Conservation (phyloP, 2,888 invertebrate genomes). For the Artemia sinica region DNA sequence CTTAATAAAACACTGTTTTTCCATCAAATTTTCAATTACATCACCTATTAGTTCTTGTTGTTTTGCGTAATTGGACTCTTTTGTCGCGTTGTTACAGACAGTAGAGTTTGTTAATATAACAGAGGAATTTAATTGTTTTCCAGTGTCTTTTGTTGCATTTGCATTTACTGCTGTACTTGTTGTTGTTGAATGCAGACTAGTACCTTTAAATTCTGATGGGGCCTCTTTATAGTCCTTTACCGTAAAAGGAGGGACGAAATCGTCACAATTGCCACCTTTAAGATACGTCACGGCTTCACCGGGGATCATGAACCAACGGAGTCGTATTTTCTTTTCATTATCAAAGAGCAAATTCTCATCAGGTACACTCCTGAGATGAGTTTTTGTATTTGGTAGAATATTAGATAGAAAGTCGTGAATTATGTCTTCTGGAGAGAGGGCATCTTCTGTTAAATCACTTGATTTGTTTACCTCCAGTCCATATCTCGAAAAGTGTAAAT, state of each 20-base stretch:
- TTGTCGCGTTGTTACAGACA: no score
- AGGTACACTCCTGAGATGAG: constrained; percentile 38
- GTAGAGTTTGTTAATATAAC: no score
- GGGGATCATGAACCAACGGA: constrained; percentile 76
- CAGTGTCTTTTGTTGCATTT: no score
- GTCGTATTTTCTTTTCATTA: constrained; percentile 42
- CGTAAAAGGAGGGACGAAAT: background rate
- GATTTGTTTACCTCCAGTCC: background rate
- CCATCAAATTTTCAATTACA: no score
- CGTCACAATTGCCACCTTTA: background rate
- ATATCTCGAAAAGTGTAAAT: constrained; percentile 40
- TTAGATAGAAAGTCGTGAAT: background rate
- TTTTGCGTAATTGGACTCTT: no score
- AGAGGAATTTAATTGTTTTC: no score
- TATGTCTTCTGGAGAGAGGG: background rate
- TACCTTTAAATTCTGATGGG: no score
- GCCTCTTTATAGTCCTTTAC: background rate
- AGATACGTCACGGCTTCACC: constrained; percentile 63
- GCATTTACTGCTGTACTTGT: no score
- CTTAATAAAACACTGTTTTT: no score
- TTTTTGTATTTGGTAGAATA: background rate
- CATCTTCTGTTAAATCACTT: no score
- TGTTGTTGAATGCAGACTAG: no score
- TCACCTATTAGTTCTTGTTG: no score
- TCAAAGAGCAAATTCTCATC: constrained; percentile 58